Evolutionary conservation across 2,797 vertebrate genomes (phyloP).

Genomic region (Arremon aurantiirostris): DNA sequence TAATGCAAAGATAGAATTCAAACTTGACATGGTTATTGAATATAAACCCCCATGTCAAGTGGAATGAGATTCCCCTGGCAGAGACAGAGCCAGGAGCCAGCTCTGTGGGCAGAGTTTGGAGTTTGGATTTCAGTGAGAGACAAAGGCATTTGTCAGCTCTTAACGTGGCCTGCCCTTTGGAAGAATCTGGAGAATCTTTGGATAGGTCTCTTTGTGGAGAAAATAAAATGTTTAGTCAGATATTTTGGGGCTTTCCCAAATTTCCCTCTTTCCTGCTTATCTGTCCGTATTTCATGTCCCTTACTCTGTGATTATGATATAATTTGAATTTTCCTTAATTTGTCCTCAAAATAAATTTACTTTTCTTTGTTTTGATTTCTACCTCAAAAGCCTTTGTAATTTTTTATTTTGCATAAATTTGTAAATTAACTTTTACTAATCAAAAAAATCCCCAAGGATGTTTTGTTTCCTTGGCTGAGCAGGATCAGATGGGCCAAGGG

Average conservation of each 20-base stretch:
- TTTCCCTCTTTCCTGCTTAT: background rate
- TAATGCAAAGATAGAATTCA: background rate
- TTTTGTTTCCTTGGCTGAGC: background rate
- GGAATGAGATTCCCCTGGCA: background rate
- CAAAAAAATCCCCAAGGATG: rapidly evolving
- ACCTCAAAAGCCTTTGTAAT: background rate
- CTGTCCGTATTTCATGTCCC: rapidly evolving
- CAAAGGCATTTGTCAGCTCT: background rate
- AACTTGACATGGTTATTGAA: background rate
- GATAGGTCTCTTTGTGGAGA: background rate
- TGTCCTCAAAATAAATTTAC: background rate
- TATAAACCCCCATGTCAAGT: background rate
- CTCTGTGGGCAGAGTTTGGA: background rate
- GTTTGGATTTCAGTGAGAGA: background rate
- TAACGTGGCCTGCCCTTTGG: background rate
- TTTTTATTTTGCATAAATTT: background rate
- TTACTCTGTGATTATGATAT: background rate
- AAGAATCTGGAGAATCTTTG: background rate
- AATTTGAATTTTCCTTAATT: background rate
- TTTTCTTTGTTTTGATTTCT: background rate
- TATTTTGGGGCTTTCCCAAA: background rate
- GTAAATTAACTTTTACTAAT: background rate
- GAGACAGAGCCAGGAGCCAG: background rate
- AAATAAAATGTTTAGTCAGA: background rate
- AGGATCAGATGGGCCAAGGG: background rate